Base-by-base conservation (phyloP, 2,888 invertebrate species). In the Platynereis dumerilii region DNA sequence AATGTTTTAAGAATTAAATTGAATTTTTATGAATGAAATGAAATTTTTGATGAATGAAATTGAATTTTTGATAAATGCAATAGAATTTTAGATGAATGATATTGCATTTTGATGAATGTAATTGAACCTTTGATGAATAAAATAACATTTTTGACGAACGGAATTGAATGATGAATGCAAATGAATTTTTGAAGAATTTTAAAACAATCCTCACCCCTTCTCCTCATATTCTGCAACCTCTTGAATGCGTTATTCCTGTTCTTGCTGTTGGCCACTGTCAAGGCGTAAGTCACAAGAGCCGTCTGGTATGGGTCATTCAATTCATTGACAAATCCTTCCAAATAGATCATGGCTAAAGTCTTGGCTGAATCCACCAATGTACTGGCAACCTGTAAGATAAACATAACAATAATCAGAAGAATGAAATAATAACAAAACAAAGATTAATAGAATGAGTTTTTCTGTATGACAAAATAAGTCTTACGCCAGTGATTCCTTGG, bases 201-300 rank as follows among this genome's bases (percentile, higher is more conserved):
- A n/a, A n/a, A n/a, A n/a, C n/a, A 52, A 52, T 22, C 3, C 64
- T 58, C 26, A 64, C 64, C 64, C 15, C 22, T 17, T 29, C 59
- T 20, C 27, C 53, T 64, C 26, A 58, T 20, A 3, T 22, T 24
- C 26, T 17, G 28, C 29, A 64, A 52, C 15, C 22, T 24, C 2
- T 59, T 28, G 15, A 64, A 58, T 44, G 64, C 64, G 12, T 27
- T 24, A 39, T 28, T 45, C 1, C 56, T 62, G n/a, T 42, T 39
- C 24, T 28, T 44, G 54, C 60, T 64, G 29, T 64, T 58, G 15
- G 91, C 89, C 74, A 90, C 85, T 80, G 92, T 89, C 64, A 96
- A 87, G 3, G 96, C 94, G 83, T 94, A 92, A 0, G 95, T 91
- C 0, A 92, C 92, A 39, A 96, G 89, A 2, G 95, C 92, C 26